A percentile compares a stretch with the other conserved stretches of the same genome.
Conservation (phyloP, 2,797 vertebrate genomes). For the Apogon hyalosoma region DNA sequence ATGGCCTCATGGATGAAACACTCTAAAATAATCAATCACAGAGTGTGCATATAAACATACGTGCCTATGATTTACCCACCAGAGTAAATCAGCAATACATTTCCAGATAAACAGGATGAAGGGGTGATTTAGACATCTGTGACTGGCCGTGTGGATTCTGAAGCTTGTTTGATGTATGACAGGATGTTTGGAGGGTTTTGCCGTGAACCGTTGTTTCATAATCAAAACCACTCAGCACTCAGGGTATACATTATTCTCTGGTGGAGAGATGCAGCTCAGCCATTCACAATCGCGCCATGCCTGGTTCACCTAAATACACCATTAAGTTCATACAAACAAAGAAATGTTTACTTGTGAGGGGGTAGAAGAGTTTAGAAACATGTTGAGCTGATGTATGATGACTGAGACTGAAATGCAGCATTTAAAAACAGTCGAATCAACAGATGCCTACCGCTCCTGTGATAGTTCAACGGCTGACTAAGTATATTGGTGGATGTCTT, state of each 20-base stretch:
- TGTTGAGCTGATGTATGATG: constrained; percentile 6
- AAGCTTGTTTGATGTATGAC: constrained; percentile 60
- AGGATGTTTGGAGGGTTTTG: constrained; percentile 64
- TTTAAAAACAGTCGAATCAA: constrained; percentile 13
- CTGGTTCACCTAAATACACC: constrained; percentile 16
- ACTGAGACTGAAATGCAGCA: constrained; percentile 14
- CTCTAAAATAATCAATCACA: constrained; percentile 61
- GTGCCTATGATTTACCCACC: constrained; percentile 54
- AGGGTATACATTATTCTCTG: constrained; percentile 33
- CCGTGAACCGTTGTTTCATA: constrained; percentile 60
- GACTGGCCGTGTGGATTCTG: constrained; percentile 34
- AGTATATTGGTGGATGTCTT: constrained; percentile 27
- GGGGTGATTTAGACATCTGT: constrained; percentile 59
- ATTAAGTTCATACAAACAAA: constrained; percentile 37
- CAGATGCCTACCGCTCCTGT: constrained; percentile 9
- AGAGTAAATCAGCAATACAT: constrained; percentile 57
- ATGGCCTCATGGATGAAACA: constrained; percentile 43
- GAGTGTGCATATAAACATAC: constrained; percentile 58
- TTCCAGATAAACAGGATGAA: constrained; percentile 68
- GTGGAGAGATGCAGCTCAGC: constrained; percentile 22
- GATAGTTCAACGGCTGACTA: constrained; percentile 48
- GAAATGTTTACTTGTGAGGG: constrained; percentile 31
- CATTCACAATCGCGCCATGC: constrained; percentile 17
- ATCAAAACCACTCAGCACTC: constrained; percentile 56
- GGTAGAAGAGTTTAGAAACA: constrained; percentile 36